Evolutionary conservation across 2,888 invertebrate genomes (phyloP), one percentile per base, ranked within the genome.

Genomic region (Formica aserva): DNA sequence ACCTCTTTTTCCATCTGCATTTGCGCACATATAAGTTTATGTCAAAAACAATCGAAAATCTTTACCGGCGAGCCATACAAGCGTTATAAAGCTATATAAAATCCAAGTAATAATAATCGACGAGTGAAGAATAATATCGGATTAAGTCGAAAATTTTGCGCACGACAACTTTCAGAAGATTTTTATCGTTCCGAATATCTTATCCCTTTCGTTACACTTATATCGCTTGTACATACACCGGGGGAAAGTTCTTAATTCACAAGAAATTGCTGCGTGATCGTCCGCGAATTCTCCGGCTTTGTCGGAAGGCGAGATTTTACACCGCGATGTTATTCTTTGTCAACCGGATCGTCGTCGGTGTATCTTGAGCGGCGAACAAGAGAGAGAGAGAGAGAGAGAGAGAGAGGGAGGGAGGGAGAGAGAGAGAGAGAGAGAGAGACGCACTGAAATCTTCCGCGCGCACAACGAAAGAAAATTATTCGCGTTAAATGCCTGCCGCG

Each of bases 391-490:
- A 45, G 45, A 45, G 45, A 4, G 18, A 45, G 48, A 18, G 45
- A 45, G 45, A 15, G 45, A 5, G 32, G 0, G 32, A 32, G 32
- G 0, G 32, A 3, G 0, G 0, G 41, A n/a, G n/a, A n/a, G n/a
- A 22, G 22, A 22, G 22, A 41, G 41, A 41, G 41, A 45, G 45
- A 45, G 45, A 15, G 41, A 5, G n/a, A 48, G 29, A 32, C 35
- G n/a, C 48, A 26, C 63, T 55, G 57, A 57, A 77, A 69, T 57
- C 45, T 65, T 9, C n/a, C 29, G 41, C 57, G 15, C 18, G 41
- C 57, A 3, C 71, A 52, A 29, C 55, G 71, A 45, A 78, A 71
- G 60, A 71, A 78, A 78, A 78, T 71, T 60, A 78, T 78, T 71
- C 78, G 57, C 71, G 71, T 29, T 71, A 60, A 78, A 69, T 78